Evolutionary conservation across 37 sponge, comb jelly and placozoan species (phyloP), one percentile per base, ranked within the genome.

Genomic region (Aplysina aerophoba): DNA sequence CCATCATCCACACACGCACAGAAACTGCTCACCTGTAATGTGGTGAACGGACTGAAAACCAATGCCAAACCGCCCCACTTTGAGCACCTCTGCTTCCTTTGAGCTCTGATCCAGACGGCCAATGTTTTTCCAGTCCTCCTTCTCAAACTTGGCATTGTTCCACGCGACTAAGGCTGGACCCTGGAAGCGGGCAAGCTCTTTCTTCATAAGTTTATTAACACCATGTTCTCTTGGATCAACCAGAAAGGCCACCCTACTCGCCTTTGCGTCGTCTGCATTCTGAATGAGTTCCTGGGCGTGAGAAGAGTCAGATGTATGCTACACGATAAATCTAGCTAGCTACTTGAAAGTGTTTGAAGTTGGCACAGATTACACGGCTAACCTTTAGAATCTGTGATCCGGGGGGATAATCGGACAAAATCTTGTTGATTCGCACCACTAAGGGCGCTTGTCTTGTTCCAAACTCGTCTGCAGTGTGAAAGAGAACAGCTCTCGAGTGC

Each of bases 241-340:
- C 59, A 84, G 72, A 82, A 94, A 94, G 28, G 73, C 61, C 11
- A 94, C 89, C 65, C 33, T 53, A 19, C 69, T 86, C 0, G 94
- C 94, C 30, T 87, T 89, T 68, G 94, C 94, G 82, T 94, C 94
- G 77, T 93, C 94, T 37, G 94, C 94, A 81, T 93, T 93, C 57
- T 93, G 94, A 28, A 93, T 90, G 62, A 93, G 69, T 78, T 93
- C 93, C 93, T 87, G 50, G 8, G 50, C 50, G 8, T 44, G 50
- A 8, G 50, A 44, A 44, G 6, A 44, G 50, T 44, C 50, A 44
- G 50, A 44, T n/a, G 50, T 3, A 8, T 44, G 50, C 50, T 44
- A n/a, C n/a, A n/a, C n/a, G n/a, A n/a, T n/a, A n/a, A n/a, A n/a
- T n/a, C n/a, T n/a, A n/a, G n/a, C n/a, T n/a, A n/a, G n/a, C n/a